These are phyloP conservation scores for Lasioglossum villosulum DNA, from an alignment of 2,888 invertebrate species.

Conservation along the genomic window DNA sequence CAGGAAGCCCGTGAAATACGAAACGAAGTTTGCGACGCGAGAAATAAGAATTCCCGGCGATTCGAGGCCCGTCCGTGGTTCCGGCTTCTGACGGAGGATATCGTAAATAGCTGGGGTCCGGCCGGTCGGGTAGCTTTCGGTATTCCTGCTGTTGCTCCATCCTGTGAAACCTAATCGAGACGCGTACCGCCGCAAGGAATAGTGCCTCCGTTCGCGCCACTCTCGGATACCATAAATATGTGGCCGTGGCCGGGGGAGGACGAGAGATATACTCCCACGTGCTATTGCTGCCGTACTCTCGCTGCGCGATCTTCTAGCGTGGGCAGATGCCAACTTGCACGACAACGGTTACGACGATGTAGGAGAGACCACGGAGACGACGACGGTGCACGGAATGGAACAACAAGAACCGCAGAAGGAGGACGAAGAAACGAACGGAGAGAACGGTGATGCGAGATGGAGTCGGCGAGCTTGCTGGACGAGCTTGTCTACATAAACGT, in stretches of 20 bases:
- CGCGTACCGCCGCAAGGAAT: conserved; percentile 50
- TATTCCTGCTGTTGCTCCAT: conserved; percentile 32
- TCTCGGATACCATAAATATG: conserved; percentile 68
- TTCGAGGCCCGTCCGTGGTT: conserved; percentile 30
- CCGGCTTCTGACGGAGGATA: conserved; percentile 45
- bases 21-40: conserved; percentile 32
- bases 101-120: conserved; percentile 38
- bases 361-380: conserved; percentile 34
- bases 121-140: conserved; percentile 31
- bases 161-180: conserved; percentile 62
- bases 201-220: conserved; percentile 67
- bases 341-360: conserved; percentile 67
- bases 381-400: conserved; percentile 5
- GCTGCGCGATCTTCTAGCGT: conserved; percentile 64
- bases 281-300: conserved; percentile 48
- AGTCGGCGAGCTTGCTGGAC: conserved; percentile 62
- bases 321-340: conserved; percentile 78
- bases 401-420: conserved; percentile 12
- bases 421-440: conserved; percentile 31
- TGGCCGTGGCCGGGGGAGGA: conserved; percentile 14
- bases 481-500: conserved; percentile 72
- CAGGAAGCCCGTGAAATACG: conserved; percentile 33
- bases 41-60: conserved; percentile 49
- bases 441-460: conserved; percentile 54
- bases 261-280: conserved; percentile 61